Percentiles rank a stretch among this genome's conserved stretches.
Evolutionary conservation across 2,888 invertebrate genomes (phyloP).

Genomic region (Empis stercorea): DNA sequence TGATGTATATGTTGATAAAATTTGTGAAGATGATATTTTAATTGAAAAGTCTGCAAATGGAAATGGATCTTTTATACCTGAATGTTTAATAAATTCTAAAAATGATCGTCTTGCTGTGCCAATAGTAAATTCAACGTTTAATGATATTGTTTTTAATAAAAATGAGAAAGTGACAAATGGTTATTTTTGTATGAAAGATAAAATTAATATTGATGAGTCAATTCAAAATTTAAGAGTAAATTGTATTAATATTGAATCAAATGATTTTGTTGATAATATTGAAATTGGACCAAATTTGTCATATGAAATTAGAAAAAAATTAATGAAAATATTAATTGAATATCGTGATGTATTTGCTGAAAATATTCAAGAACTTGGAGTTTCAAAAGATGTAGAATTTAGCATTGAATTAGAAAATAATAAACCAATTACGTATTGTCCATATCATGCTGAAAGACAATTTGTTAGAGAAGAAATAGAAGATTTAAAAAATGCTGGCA

Average conservation of each 20-base stretch:
- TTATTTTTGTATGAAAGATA: not conserved
- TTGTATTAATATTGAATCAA: not conserved
- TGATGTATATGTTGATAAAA: not conserved
- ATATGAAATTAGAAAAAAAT: constrained; percentile 3
- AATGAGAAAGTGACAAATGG: not conserved
- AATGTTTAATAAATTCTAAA: not conserved
- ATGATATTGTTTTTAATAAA: not conserved
- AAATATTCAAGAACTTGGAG: constrained; percentile 10
- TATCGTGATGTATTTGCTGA: constrained; percentile 8
- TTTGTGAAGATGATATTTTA: not conserved
- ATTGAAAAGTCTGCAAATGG: not conserved
- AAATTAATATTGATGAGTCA: not conserved
- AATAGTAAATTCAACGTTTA: not conserved
- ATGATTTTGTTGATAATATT: not conserved
- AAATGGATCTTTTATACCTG: not conserved
- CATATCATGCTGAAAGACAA: constrained; percentile 11
- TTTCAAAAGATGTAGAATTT: constrained; percentile 8
- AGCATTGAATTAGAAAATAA: constrained; percentile 9
- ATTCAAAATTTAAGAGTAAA: not conserved
- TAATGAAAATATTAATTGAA: constrained; percentile 6
- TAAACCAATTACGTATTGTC: constrained; percentile 9
- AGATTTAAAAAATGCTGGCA: constrained; percentile 5
- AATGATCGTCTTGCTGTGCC: not conserved
- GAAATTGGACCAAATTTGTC: not conserved
- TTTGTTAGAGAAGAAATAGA: constrained; percentile 9